Conservation (phyloP, 2,888 invertebrate species). For the Andrena chrysosceles region DNA sequence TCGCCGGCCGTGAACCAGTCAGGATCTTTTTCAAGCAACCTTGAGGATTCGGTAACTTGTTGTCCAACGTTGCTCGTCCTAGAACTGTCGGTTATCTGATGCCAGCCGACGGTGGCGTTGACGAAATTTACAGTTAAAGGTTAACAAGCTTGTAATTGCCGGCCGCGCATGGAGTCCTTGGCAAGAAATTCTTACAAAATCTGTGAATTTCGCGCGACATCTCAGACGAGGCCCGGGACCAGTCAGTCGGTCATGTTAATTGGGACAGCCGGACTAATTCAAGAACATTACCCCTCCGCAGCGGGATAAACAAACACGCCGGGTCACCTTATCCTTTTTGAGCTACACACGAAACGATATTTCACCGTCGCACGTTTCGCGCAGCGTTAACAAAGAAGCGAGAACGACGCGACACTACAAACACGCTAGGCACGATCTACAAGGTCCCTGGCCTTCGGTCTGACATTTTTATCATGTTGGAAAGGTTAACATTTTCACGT, state of each 20-base stretch:
- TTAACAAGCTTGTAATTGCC: constrained; percentile 4
- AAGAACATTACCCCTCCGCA: not conserved
- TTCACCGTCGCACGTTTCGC: not conserved
- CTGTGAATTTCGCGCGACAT: not conserved
- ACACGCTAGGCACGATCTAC: not conserved
- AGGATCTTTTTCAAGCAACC: not conserved
- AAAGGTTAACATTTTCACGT: no score
- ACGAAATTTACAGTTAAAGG: constrained; percentile 5
- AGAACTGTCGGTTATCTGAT: not conserved
- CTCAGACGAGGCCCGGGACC: not conserved
- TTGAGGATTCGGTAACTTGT: not conserved
- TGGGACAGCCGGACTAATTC: not conserved
- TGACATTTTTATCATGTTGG: no score
- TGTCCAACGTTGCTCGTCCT: not conserved
- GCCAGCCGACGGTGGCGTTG: not conserved
- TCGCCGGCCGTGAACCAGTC: not conserved
- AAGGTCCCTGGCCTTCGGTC: not conserved
- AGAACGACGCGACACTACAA: no score
- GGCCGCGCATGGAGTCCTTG: not conserved
- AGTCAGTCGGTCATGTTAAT: no score
- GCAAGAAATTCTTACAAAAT: not conserved
- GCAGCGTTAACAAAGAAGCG: not conserved
- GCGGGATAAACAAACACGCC: not conserved
- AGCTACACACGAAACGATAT: not conserved
- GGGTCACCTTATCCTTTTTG: not conserved